Conservation (phyloP, 2,888 invertebrate species). For the Salpingus planirostris region DNA sequence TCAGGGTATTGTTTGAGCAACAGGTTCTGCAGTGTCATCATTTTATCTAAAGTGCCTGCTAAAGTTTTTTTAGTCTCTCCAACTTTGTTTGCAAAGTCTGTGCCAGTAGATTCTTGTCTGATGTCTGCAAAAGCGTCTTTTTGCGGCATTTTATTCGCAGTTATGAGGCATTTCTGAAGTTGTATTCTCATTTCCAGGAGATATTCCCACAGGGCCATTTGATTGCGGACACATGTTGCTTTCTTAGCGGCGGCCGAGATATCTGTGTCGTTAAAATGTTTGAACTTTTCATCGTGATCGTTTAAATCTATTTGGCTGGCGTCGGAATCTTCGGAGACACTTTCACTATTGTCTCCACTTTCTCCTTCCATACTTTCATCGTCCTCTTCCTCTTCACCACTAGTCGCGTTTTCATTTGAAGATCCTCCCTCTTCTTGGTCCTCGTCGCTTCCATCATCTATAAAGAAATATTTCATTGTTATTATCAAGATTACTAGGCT, state of each 20-base stretch:
- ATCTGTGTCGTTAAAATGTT: conserved; percentile 50
- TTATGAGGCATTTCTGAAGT: conserved; percentile 69
- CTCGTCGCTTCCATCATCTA: no score
- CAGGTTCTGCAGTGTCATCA: conserved; percentile 50
- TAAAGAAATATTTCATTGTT: no score
- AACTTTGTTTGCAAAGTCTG: conserved; percentile 46
- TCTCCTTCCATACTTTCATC: conserved; percentile 18
- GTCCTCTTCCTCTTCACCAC: conserved; percentile 20
- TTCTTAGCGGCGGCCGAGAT: conserved; percentile 53
- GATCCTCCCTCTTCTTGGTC: conserved; percentile 55
- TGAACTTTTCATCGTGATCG: conserved; percentile 37
- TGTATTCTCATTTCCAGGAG: conserved; percentile 80
- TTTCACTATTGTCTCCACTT: conserved; percentile 11
- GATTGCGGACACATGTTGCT: conserved; percentile 59
- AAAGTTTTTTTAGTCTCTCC: conserved; percentile 48
- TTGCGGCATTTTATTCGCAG: conserved; percentile 73
- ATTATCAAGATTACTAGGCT: no score
- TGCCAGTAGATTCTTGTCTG: conserved; percentile 30
- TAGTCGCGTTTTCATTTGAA: conserved; percentile 22
- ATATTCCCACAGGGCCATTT: conserved; percentile 73
- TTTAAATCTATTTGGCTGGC: conserved; percentile 7
- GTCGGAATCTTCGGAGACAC: conserved; percentile 5
- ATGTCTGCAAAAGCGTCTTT: conserved; percentile 45
- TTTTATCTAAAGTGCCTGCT: conserved; percentile 54
- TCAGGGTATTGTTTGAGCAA: conserved; percentile 59